A percentile compares a stretch with the other conserved stretches of the same genome.
phyloP scores from a whole-genome alignment of 1,140 invertebrate species.

The Dinoponera quadriceps region DNA sequence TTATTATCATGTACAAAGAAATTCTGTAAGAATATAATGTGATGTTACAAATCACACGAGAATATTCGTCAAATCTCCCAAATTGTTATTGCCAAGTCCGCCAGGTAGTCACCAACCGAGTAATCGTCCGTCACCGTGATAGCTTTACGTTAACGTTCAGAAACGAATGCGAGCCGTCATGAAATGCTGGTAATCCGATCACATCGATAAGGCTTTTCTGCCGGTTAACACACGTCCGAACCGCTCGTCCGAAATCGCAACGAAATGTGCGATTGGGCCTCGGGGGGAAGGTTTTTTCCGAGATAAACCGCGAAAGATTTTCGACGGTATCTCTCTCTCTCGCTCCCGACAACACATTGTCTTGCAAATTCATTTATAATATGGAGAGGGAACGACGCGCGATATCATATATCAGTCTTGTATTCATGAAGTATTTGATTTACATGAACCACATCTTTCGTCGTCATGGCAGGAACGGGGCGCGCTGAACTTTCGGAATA shows the following conservation, averaged over 20 bases:
- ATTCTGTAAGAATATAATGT: too few species aligned
- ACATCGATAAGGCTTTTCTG: too few species aligned
- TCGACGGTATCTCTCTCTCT: background rate
- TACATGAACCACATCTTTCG: slow-evolving; percentile 37
- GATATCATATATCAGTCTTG: slow-evolving; percentile 16
- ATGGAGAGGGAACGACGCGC: slow-evolving; percentile 39
- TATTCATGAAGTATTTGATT: slow-evolving; percentile 48
- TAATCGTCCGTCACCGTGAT: too few species aligned
- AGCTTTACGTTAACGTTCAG: too few species aligned
- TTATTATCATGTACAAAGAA: too few species aligned
- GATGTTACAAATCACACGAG: too few species aligned
- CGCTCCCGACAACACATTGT: slow-evolving; percentile 7
- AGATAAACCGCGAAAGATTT: slow-evolving; percentile 6
- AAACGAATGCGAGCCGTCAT: too few species aligned
- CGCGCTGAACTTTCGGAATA: slow-evolving; percentile 9
- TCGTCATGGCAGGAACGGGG: slow-evolving; percentile 9
- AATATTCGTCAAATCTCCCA: too few species aligned
- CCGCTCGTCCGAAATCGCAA: slow-evolving; percentile 19
- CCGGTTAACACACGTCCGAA: too few species aligned
- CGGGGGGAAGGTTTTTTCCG: background rate
- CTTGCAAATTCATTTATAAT: slow-evolving; percentile 55
- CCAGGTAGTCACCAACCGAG: too few species aligned
- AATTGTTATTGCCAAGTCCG: too few species aligned
- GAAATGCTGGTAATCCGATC: too few species aligned
- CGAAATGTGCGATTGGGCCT: background rate